phyloP scores from a whole-genome alignment of 2,113 vertebrate species.

The Acrocephalus kingi region DNA sequence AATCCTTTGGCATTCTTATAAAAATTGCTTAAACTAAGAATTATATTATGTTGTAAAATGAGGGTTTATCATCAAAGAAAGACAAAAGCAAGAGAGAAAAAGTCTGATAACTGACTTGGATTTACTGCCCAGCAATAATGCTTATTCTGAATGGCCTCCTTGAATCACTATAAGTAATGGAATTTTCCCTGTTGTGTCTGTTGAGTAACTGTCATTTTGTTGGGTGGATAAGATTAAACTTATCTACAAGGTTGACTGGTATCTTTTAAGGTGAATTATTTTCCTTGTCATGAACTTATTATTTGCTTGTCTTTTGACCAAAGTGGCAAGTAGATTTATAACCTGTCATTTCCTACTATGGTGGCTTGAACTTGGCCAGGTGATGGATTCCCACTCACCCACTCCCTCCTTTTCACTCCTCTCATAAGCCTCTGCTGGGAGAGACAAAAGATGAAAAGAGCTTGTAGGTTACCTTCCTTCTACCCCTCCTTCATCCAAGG shows the following conservation, averaged over 20 bases:
- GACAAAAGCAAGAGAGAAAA: background rate
- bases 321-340: background rate
- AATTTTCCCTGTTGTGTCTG: background rate
- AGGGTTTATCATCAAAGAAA: constrained; percentile 12
- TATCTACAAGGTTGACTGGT: background rate
- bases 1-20: background rate
- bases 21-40: background rate
- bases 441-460: background rate
- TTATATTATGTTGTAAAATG: background rate
- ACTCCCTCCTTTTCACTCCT: background rate
- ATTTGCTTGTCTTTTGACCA: background rate
- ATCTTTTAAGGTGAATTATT: background rate
- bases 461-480: background rate
- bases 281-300: background rate
- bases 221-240: background rate
- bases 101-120: background rate
- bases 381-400: background rate
- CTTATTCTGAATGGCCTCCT: background rate
- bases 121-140: background rate
- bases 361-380: background rate
- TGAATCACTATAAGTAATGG: background rate
- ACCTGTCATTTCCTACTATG: background rate
- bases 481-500: background rate
- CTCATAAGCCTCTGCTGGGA: background rate
- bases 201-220: background rate